Evolutionary conservation across 2,888 invertebrate genomes (phyloP).

Genomic region (Crocallis elinguaria): DNA sequence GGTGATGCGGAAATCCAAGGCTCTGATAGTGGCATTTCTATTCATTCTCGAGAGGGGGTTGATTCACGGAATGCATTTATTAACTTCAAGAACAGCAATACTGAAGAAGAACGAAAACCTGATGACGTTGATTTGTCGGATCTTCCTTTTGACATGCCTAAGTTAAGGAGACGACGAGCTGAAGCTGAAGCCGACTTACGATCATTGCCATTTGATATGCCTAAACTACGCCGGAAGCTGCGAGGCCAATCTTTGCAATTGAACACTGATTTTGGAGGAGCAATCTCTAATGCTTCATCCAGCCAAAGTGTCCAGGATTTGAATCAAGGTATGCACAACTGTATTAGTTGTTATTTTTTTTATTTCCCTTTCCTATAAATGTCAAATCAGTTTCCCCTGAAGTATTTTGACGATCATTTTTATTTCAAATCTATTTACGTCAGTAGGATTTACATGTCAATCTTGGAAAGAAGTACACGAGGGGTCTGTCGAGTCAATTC

Average conservation of each 20-base stretch:
- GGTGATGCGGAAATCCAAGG: constrained; percentile 92
- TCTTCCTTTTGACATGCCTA: constrained; percentile 96
- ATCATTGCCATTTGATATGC: constrained; percentile 96
- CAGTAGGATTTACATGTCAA: constrained; percentile 64
- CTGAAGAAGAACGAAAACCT: constrained; percentile 77
- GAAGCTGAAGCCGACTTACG: constrained; percentile 92
- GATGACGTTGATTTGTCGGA: constrained; percentile 89
- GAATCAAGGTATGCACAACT: constrained; percentile 85
- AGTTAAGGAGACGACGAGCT: constrained; percentile 89
- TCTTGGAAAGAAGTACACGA: constrained; percentile 53
- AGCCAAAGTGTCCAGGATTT: constrained; percentile 92
- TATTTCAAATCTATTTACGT: constrained; percentile 48
- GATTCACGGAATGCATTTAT: constrained; percentile 87
- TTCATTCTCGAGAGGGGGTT: constrained; percentile 92
- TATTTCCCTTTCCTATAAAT: constrained; percentile 20
- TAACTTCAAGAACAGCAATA: constrained; percentile 85
- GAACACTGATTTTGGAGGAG: constrained; percentile 87
- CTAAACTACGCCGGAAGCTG: constrained; percentile 91
- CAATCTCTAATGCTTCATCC: constrained; percentile 92
- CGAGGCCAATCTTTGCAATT: constrained; percentile 86
- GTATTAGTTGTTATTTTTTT: constrained; percentile 12
- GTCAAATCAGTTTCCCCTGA: constrained; percentile 20
- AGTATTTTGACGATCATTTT: constrained; percentile 23
- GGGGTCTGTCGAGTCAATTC: constrained; percentile 74
- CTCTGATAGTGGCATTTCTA: constrained; percentile 94